Evolutionary conservation across 2,797 vertebrate species (phyloP), one percentile per base, ranked within the genome.

Genomic region (Champsocephalus esox): DNA sequence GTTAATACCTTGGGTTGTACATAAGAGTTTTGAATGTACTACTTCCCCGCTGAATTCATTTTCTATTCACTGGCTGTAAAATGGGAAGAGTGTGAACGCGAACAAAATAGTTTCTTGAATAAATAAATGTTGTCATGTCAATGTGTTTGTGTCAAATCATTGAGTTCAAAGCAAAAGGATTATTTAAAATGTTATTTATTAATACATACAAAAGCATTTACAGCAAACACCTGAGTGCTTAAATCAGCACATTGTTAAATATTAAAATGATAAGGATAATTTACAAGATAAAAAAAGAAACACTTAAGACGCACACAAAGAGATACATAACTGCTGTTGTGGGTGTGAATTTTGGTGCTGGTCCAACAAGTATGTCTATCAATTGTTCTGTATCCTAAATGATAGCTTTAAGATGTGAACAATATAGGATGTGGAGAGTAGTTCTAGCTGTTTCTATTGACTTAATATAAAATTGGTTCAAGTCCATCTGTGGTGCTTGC

Each of bases 121-220:
- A 83, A 86, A 84, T 24, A 57, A 75, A 60, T 51, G 16, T 61
- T 59, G 48, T 54, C 34, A 67, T 63, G 46, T 66, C 12, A 0
- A 68, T 24, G 60, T 66, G 62, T 74, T 21, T 41, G 24, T 59
- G 19, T 72, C 3, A 62, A 70, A 43, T 52, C 2, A 78, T 70
- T 38, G 9, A 48, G 11, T 34, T 34, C 28, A 13, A 59, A 7
- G 28, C 17, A n/a, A 56, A 11, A 55, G 21, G 8, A 43, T 9
- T 21, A 64, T 87, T 92, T 79, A 85, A 91, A 89, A 66, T 64
- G 79, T 90, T 86, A 93, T 95, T 94, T 93, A 95, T 93, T 94
- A 75, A 89, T 58, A 92, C 77, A 92, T 84, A 83, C 81, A 86
- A 86, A 92, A 88, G 81, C 87, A 83, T 87, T 90, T 87, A 88